Evolutionary conservation across 2,113 vertebrate species (phyloP).

Genomic region (Dasyprocta punctata): DNA sequence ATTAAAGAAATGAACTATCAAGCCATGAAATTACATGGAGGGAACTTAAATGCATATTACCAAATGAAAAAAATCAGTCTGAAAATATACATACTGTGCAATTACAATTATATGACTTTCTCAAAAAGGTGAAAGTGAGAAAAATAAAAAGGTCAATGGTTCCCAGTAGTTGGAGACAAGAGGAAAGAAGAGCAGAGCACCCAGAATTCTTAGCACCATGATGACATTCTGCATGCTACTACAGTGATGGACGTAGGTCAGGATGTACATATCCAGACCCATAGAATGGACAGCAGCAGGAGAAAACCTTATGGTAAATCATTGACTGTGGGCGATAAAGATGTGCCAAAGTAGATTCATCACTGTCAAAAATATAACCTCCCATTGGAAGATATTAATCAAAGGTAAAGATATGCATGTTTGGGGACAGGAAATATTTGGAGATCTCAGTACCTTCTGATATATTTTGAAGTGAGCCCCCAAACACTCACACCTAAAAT

Average conservation of each 20-base stretch:
- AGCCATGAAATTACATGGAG: background rate
- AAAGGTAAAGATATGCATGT: no score
- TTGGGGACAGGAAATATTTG: rapidly evolving
- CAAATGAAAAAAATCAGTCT: background rate
- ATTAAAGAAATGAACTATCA: background rate
- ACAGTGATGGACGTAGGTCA: background rate
- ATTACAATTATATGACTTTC: background rate
- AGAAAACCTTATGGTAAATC: no score
- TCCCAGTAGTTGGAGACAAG: background rate
- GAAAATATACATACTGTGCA: background rate
- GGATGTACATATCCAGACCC: background rate
- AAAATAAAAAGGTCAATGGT: background rate
- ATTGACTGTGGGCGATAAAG: background rate
- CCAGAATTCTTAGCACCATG: background rate
- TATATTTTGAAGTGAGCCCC: background rate
- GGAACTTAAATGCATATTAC: background rate
- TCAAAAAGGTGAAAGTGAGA: background rate
- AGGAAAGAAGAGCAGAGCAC: background rate
- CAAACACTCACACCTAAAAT: background rate
- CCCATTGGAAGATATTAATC: background rate
- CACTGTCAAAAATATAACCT: no score
- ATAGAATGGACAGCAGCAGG: no score
- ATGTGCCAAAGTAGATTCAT: background rate
- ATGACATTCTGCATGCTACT: background rate
- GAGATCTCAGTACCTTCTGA: background rate